These are phyloP conservation scores for Takifugu ocellatus DNA, from an alignment of 2,797 vertebrate genomes.

Conservation along the genomic window DNA sequence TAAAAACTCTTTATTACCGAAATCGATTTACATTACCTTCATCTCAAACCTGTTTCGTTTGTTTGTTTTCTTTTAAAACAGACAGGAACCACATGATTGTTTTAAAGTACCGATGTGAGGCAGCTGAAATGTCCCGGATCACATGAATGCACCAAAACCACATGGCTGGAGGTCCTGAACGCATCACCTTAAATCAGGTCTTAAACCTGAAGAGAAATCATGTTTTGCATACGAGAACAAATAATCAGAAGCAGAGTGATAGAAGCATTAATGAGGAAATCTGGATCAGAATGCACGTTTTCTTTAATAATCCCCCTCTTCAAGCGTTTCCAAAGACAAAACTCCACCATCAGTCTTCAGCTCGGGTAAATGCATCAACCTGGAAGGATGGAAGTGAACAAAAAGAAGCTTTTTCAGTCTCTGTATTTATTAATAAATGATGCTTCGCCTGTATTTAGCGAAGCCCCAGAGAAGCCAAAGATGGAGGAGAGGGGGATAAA, in stretches of 20 bases:
- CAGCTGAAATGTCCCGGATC: too few relatives aligned
- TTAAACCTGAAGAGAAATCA: not conserved
- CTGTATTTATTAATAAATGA: constrained; percentile 19
- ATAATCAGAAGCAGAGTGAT: constrained; percentile 1
- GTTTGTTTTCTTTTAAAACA: too few relatives aligned
- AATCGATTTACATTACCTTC: constrained; percentile 31
- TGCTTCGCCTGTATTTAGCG: constrained; percentile 53
- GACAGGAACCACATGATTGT: too few relatives aligned
- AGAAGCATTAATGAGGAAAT: not conserved
- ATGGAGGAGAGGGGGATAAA: constrained; percentile 1
- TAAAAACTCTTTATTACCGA: constrained; percentile 63
- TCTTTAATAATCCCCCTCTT: not conserved
- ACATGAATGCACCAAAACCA: too few relatives aligned
- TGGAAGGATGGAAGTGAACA: too few relatives aligned
- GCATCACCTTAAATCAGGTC: too few relatives aligned
- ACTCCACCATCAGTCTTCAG: too few relatives aligned
- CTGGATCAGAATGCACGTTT: constrained; percentile 6
- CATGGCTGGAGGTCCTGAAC: too few relatives aligned
- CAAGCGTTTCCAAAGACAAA: not conserved
- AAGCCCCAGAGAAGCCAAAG: constrained; percentile 17
- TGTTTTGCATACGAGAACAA: constrained; percentile 2
- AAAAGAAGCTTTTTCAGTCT: constrained; percentile 15
- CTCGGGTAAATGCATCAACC: too few relatives aligned
- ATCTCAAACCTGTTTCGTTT: not conserved
- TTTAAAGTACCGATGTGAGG: not conserved